Evolutionary conservation across 2,797 vertebrate species (phyloP), one percentile per base, ranked within the genome.

Genomic region (Smutsia gigantea): DNA sequence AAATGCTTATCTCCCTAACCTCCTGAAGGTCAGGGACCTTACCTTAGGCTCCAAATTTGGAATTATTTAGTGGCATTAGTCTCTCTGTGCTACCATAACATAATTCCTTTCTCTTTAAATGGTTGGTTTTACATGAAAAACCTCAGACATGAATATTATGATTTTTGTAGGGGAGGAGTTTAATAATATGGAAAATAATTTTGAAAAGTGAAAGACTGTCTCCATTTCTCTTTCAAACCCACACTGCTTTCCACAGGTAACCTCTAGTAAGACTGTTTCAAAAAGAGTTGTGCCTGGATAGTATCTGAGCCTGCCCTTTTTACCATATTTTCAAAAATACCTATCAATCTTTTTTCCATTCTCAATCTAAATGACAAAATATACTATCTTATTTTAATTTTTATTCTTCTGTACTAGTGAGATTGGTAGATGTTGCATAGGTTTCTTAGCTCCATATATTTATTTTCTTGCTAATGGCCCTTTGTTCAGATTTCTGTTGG

Each of bases 381-480:
- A 90, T 82, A 37, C 10, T n/a, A 11, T 78, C 34, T 93, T 87
- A 77, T 66, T 77, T 87, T 88, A 69, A 88, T 95, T 93, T 93
- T 51, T 69, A 90, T 95, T 89, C n/a, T 79, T 19, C 39, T 74
- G 4, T 29, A 49, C 49, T 89, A 71, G 31, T 72, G 75, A 95
- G 39, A 25, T 34, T 93, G 64, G 49, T 83, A 19, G 88, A 89
- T 23, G 6, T 49, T 83, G 51, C 49, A 4, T 55, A 18, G 14
- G 17, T 83, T 94, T 93, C 57, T 89, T 72, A 94, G 51, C 61
- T 34, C 51, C 3, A 8, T 34, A 4, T 66, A 39, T 83, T 66
- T 89, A 42, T 95, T 90, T 94, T 51, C 39, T 51, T 91, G 1
- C 86, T 29, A 90, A 49, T 82, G 17, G 6, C 37, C 34, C n/a